These are phyloP conservation scores for Muschampia plurimacula DNA, from an alignment of 2,888 invertebrate genomes.

Conservation along the genomic window DNA sequence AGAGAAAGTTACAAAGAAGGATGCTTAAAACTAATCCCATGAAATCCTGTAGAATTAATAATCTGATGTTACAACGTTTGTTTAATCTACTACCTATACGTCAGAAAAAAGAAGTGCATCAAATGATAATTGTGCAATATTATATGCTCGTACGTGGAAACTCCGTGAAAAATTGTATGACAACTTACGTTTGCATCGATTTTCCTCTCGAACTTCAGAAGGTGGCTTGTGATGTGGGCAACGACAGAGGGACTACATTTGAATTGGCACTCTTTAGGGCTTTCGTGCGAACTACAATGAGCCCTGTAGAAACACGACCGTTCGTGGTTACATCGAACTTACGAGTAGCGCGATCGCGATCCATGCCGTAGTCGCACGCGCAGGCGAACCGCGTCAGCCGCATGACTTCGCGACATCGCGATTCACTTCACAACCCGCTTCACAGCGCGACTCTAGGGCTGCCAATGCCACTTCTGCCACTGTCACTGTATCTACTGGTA, in stretches of 20 bases:
- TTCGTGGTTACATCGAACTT: slow-evolving; percentile 76
- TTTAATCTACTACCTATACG: slow-evolving; percentile 8
- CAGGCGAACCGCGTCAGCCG: slow-evolving; percentile 6
- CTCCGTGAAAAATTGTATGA: slow-evolving; percentile 29
- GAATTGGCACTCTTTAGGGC: slow-evolving; percentile 80
- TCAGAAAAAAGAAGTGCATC: slow-evolving; percentile 42
- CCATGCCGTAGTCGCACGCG: slow-evolving; percentile 12
- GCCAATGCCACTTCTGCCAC: not conserved
- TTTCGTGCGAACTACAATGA: slow-evolving; percentile 84
- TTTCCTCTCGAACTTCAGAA: slow-evolving; percentile 75
- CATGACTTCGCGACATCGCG: not conserved
- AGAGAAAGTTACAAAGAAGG: slow-evolving; percentile 30
- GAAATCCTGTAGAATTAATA: not conserved
- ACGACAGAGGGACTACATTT: slow-evolving; percentile 83
- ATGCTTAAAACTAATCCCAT: not conserved
- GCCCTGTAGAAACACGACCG: slow-evolving; percentile 78
- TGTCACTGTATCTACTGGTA: no score
- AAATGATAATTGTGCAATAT: slow-evolving; percentile 63
- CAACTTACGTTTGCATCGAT: slow-evolving; percentile 81
- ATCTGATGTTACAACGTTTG: not conserved
- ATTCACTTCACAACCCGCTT: not conserved
- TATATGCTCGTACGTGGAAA: slow-evolving; percentile 42
- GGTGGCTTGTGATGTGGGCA: slow-evolving; percentile 65
- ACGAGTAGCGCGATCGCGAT: slow-evolving; percentile 57
- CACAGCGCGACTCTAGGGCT: not conserved